These are phyloP conservation scores for Agraylea sexmaculata DNA, from an alignment of 1,140 invertebrate genomes.

Conservation along the genomic window DNA sequence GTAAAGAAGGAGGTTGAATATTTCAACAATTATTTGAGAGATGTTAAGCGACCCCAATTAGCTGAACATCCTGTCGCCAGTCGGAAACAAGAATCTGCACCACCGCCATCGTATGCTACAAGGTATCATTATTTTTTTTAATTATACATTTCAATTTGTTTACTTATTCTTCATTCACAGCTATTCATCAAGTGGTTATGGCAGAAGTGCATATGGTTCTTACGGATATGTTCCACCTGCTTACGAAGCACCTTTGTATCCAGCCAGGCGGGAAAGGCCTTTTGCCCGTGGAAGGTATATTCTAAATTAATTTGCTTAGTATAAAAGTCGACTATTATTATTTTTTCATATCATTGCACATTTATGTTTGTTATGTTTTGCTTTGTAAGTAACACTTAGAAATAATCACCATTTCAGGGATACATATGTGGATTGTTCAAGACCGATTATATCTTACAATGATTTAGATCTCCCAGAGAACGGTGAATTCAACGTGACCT, in stretches of 20 bases:
- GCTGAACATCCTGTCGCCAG: slow-evolving; percentile 63
- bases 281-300: slow-evolving; percentile 22
- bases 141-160: too few relatives aligned
- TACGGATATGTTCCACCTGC: slow-evolving; percentile 18
- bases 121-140: too few relatives aligned
- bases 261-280: slow-evolving; percentile 13
- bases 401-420: slow-evolving; percentile 46
- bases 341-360: neutral
- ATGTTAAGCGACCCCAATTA: slow-evolving; percentile 88
- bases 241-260: slow-evolving; percentile 10
- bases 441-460: slow-evolving; percentile 68
- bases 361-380: too few relatives aligned
- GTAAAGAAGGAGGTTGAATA: slow-evolving; percentile 93
- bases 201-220: slow-evolving; percentile 33
- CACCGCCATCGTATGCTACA: slow-evolving; percentile 36
- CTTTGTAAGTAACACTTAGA: neutral
- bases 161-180: too few relatives aligned
- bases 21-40: slow-evolving; percentile 95
- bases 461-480: slow-evolving; percentile 71
- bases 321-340: neutral
- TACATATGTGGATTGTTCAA: slow-evolving; percentile 44
- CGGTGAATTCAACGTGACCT: too few relatives aligned
- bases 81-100: slow-evolving; percentile 32
- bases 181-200: too few relatives aligned
- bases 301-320: slow-evolving; percentile 5